phyloP scores from a whole-genome alignment of 2,888 invertebrate species.

The Geophilus truncorum region DNA sequence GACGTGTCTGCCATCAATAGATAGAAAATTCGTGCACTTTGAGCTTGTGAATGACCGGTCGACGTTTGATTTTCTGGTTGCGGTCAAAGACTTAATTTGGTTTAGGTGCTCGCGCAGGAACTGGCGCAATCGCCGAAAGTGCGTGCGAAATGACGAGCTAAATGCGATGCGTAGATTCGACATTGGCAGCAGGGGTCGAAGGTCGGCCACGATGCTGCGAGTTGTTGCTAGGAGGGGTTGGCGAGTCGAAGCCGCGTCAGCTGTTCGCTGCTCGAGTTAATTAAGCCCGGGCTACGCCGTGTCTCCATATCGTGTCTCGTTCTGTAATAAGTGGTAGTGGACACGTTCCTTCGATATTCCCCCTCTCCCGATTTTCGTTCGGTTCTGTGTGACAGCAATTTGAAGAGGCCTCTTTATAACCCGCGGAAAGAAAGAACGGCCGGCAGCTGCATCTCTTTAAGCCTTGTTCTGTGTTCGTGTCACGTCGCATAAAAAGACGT shows the following conservation, averaged over 20 bases:
- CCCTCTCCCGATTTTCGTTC: not conserved
- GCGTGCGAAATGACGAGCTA: slow-evolving; percentile 18
- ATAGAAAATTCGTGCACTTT: not conserved
- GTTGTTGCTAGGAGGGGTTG: not conserved
- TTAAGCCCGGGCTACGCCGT: not conserved
- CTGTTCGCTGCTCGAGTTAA: slow-evolving; percentile 19
- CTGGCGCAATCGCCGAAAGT: not conserved
- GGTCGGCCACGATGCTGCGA: not conserved
- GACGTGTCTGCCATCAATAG: not conserved
- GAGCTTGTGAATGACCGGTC: not conserved
- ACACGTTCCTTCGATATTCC: slow-evolving; percentile 19
- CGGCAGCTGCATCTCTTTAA: slow-evolving; percentile 22
- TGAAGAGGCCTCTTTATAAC: slow-evolving; percentile 3
- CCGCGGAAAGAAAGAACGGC: not conserved
- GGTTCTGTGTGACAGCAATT: not conserved
- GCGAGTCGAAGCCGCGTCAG: slow-evolving; percentile 23
- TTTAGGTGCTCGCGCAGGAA: not conserved
- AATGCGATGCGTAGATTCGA: slow-evolving; percentile 2
- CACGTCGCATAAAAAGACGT: not conserved
- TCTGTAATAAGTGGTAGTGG: slow-evolving; percentile 17
- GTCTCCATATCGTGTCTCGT: not conserved
- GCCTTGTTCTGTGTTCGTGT: not conserved
- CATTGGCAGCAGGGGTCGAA: not conserved
- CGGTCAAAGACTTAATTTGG: not conserved
- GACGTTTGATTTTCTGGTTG: not conserved